Base-by-base conservation (phyloP, 1,140 invertebrate species). In the Laupala kohalensis region DNA sequence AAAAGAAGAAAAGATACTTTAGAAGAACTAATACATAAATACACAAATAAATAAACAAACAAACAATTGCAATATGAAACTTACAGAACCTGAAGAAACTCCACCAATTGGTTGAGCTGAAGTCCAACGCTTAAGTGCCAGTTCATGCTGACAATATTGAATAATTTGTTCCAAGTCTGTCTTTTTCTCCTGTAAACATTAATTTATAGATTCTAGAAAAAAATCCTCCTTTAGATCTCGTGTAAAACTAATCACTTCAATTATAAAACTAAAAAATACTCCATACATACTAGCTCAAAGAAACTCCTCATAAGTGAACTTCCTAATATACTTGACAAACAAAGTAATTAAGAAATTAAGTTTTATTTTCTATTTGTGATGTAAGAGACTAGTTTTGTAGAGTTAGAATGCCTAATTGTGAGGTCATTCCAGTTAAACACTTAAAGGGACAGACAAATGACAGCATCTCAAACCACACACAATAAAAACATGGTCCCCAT, bases 131-230 rank as follows among this genome's bases (percentile, higher is more conserved):
- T 9, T 23, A 62, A 62, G 12, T n/a, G 63, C 65, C 5, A 71
- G 19, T 29, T 71, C 62, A 25, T 64, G 26, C 71, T 72, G 71
- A 37, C 71, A 68, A 62, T 68, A 72, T 26, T 23, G 19, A 15
- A 72, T 30, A 0, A 25, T 66, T 53, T 72, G 65, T 9, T 72
- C 71, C 28, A 72, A 63, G 13, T 29, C 66, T 25, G n/a, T 29
- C 4, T 37, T 29, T 37, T 72, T 67, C 6, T 37, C 29, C 71
- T 72, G 37, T 5, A 70, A 70, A 25, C 2, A 71, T 37, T 53
- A 25, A 3, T 53, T 2, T 53, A 37, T n/a, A 19, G 15, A 67
- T 67, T 13, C 25, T 67, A 1, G 65, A 13, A 25, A 2, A 4
- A 19, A 24, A 13, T 13, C 24, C 13, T 67, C 13, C 13, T 37